Evolutionary conservation across 2,888 invertebrate species (phyloP).

Genomic region (Frankliniella intonsa): DNA sequence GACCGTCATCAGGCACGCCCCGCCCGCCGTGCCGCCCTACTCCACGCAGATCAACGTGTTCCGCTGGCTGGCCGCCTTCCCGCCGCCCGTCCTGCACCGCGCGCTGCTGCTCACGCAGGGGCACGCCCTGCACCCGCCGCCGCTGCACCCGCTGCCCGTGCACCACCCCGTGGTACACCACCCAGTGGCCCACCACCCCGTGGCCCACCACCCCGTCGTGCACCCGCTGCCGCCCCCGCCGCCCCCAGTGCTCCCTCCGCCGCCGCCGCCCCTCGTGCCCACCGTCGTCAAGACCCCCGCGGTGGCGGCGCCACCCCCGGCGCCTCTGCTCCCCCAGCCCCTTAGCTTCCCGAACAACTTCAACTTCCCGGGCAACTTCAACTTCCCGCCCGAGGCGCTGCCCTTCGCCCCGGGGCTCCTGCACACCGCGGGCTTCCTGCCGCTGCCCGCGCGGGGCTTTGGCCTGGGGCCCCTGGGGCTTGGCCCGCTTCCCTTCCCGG

Average conservation of each 20-base stretch:
- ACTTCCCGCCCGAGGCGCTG: slow-evolving; percentile 3
- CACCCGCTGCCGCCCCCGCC: slow-evolving; percentile 11
- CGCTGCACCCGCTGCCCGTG: slow-evolving; percentile 2
- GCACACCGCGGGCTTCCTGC: neutral
- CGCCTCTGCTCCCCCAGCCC: neutral
- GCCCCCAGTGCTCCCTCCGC: neutral
- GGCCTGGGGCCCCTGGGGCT: neutral
- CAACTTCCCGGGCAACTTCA: neutral
- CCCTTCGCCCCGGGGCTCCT: neutral
- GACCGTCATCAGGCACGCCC: slow-evolving; percentile 29
- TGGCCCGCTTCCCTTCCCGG: neutral
- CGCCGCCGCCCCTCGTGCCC: neutral
- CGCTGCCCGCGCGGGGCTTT: neutral
- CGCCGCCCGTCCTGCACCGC: slow-evolving; percentile 31
- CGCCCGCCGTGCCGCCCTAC: slow-evolving; percentile 31
- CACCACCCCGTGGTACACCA: slow-evolving; percentile 28
- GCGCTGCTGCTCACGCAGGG: slow-evolving; percentile 22
- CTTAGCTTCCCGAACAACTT: neutral
- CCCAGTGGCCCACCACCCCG: slow-evolving; percentile 30
- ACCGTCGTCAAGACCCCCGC: neutral
- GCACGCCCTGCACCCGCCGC: neutral
- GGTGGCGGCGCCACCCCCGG: neutral
- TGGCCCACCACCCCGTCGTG: slow-evolving; percentile 29
- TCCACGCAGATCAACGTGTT: slow-evolving; percentile 26
- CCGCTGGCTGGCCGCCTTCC: slow-evolving; percentile 23